Conservation (phyloP, 2,888 invertebrate genomes). For the Cyrtodaria siliqua region DNA sequence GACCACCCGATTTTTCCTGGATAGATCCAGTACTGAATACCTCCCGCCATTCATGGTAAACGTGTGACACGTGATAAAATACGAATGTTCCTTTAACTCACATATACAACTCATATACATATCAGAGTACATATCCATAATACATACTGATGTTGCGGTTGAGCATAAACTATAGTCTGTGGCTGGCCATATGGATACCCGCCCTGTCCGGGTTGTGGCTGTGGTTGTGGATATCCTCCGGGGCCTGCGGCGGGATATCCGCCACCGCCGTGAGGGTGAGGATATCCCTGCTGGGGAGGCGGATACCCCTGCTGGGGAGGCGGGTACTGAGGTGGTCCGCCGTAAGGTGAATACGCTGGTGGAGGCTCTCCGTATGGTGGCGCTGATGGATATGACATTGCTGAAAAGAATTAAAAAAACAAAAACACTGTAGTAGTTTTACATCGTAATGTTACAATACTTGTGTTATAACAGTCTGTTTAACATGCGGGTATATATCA, state of each 20-base stretch:
- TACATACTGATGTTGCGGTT: slow-evolving; percentile 23
- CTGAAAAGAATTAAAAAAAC: slow-evolving; percentile 8
- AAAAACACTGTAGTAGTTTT: no score
- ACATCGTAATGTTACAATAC: no score
- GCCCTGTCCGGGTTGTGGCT: neutral
- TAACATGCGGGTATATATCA: no score
- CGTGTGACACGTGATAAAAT: no score
- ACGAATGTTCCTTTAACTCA: no score
- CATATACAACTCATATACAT: neutral
- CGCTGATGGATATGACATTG: slow-evolving; percentile 35
- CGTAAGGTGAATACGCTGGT: slow-evolving; percentile 39
- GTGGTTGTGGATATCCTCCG: neutral
- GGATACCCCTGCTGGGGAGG: slow-evolving; percentile 44
- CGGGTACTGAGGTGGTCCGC: slow-evolving; percentile 14
- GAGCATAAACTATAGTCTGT: slow-evolving; percentile 14
- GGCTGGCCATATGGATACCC: slow-evolving; percentile 11
- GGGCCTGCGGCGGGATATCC: neutral
- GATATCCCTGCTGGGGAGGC: slow-evolving; percentile 32
- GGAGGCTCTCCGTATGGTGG: slow-evolving; percentile 56
- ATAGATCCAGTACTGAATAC: no score
- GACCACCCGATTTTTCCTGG: no score
- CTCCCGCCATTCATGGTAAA: no score
- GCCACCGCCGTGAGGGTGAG: neutral
- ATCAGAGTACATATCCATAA: neutral
- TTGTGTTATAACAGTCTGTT: no score